Evolutionary conservation across 2,113 vertebrate species (phyloP).

Genomic region (Paradisaea rubra): DNA sequence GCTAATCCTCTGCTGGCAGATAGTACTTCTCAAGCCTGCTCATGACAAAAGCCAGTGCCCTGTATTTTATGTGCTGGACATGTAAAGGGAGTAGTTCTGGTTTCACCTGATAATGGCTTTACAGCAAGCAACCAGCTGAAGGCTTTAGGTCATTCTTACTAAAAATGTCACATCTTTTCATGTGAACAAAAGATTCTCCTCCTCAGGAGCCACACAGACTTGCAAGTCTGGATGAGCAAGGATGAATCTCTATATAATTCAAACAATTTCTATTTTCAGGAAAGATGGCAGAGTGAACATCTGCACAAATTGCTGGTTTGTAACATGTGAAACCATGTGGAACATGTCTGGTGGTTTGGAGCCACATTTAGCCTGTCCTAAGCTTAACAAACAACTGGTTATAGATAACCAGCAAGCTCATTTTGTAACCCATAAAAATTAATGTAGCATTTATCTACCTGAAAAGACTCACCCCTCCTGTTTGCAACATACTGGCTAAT

Average conservation of each 20-base stretch:
- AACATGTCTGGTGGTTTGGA: not conserved
- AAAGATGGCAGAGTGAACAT: not conserved
- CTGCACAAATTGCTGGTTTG: not conserved
- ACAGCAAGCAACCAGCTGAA: not conserved
- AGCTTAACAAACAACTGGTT: not conserved
- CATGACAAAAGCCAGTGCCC: not conserved
- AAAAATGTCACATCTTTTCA: not conserved
- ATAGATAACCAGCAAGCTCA: not conserved
- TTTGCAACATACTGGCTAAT: not conserved
- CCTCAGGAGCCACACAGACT: not conserved
- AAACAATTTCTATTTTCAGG: not conserved
- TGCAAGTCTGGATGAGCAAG: not conserved
- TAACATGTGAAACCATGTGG: not conserved
- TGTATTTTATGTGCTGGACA: not conserved
- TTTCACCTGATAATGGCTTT: not conserved
- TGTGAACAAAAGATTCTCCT: not conserved
- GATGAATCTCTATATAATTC: not conserved
- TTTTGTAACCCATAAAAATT: not conserved
- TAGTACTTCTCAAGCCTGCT: not conserved
- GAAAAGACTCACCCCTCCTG: not conserved
- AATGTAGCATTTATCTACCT: not conserved
- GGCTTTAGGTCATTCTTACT: not conserved
- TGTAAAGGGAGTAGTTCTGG: not conserved
- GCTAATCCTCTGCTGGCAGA: not conserved
- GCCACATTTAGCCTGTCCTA: not conserved